These are phyloP conservation scores for Pseudococcus jackbeardsleyi DNA, from an alignment of 2,888 invertebrate species.

Conservation along the genomic window DNA sequence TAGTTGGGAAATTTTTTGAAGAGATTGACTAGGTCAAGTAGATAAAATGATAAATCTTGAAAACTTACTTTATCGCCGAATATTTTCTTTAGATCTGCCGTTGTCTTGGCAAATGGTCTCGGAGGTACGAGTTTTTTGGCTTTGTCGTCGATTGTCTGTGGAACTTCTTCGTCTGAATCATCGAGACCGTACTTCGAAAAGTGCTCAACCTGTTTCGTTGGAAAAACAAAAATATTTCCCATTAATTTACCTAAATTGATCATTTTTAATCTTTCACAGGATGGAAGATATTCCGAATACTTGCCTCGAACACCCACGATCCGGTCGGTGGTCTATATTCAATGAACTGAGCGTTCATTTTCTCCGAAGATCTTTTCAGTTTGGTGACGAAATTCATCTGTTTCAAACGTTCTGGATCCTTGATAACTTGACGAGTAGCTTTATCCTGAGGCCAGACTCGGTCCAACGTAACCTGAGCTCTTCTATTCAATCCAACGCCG, in stretches of 20 bases:
- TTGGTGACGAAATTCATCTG: slow-evolving; percentile 89
- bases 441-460: slow-evolving; percentile 95
- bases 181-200: slow-evolving; percentile 93
- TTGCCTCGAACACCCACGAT: slow-evolving; percentile 93
- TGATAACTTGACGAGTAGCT: slow-evolving; percentile 82
- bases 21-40: background rate
- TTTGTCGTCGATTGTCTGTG: slow-evolving; percentile 66
- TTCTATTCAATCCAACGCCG: slow-evolving; percentile 89
- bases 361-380: slow-evolving; percentile 85
- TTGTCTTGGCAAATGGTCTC: slow-evolving; percentile 34
- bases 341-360: slow-evolving; percentile 90
- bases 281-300: background rate
- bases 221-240: slow-evolving; percentile 65
- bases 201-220: slow-evolving; percentile 80
- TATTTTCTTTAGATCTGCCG: slow-evolving; percentile 45
- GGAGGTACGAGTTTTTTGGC: slow-evolving; percentile 57
- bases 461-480: slow-evolving; percentile 92
- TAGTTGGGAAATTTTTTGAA: background rate
- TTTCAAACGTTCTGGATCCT: slow-evolving; percentile 81
- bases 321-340: slow-evolving; percentile 96
- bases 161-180: slow-evolving; percentile 85
- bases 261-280: too few relatives aligned
- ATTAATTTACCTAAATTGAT: background rate
- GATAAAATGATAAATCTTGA: background rate
- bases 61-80: slow-evolving; percentile 47